Evolutionary conservation across 2,113 vertebrate species (phyloP).

Genomic region (Anseranas semipalmata): DNA sequence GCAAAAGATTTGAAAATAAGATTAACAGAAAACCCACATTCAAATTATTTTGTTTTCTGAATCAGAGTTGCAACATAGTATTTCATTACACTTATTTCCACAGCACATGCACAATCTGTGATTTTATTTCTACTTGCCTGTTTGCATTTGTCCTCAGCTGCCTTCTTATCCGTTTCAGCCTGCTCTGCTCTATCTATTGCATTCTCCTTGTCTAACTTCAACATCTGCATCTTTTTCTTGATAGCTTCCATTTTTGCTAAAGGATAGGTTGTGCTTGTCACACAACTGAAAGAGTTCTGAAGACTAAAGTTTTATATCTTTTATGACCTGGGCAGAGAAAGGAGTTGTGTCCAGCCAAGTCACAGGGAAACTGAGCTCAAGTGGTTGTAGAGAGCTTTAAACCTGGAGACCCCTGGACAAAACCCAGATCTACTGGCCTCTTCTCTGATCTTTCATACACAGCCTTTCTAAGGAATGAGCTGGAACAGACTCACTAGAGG

Average conservation of each 20-base stretch:
- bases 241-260: slow-evolving; percentile 91
- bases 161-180: slow-evolving; percentile 90
- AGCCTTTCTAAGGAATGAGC: slow-evolving; percentile 74
- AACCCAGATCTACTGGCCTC: slow-evolving; percentile 76
- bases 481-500: slow-evolving; percentile 69
- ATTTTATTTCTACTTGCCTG: slow-evolving; percentile 79
- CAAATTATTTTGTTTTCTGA: background rate
- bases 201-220: slow-evolving; percentile 95
- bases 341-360: background rate
- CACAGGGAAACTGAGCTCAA: slow-evolving; percentile 46
- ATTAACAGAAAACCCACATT: background rate
- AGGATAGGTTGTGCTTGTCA: background rate
- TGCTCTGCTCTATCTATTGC: slow-evolving; percentile 93
- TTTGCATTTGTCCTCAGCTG: slow-evolving; percentile 90
- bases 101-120: background rate
- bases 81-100: background rate
- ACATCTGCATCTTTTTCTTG: slow-evolving; percentile 99
- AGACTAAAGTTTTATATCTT: background rate
- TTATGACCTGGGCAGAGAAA: background rate
- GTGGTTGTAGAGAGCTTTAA: slow-evolving; percentile 76
- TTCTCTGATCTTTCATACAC: slow-evolving; percentile 67
- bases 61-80: background rate
- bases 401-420: slow-evolving; percentile 78
- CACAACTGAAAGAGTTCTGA: background rate
- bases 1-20: background rate